Base-by-base conservation (phyloP, 2,888 invertebrate genomes). In the Schizaphis graminum region DNA sequence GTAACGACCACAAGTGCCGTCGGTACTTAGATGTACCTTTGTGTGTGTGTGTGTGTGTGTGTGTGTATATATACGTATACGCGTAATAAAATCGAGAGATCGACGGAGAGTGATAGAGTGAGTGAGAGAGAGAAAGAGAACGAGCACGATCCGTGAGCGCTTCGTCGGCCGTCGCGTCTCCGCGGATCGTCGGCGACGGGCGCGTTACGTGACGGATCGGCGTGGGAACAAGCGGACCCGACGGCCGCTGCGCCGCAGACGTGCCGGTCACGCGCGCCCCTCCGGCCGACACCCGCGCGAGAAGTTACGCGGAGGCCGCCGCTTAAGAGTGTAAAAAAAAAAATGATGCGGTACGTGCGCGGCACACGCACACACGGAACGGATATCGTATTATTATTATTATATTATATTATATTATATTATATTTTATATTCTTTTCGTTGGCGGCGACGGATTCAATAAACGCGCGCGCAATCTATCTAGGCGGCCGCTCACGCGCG, bases 221-320 rank as follows among this genome's bases (percentile, higher is more conserved):
- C 93, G 93, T 94, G 93, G 93, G 93, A 94, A 94, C 89, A 8
- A 35, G 77, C 92, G 92, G 88, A 89, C 92, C 77, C 53, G 89
- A 89, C 89, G 57, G 47, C 24, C 49, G 61, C 11, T 28, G 26
- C 57, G 91, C n/a, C 47, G 47, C 84, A 35, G 91, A 49, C 92
- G 85, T 85, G 90, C 93, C 89, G 90, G 90, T 94, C 93, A 93
- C 93, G 93, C 84, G 93, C 47, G 93, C 93, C 93, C 85, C 85
- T 67, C 90, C 49, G 90, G 90, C 41, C 89, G 61, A n/a, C 91
- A 35, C 86, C 85, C 85, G 84, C 56, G 89, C 28, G 56, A 88
- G 53, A 88, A 61, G 89, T 21, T 89, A 84, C 91, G 77, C 53
- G 84, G 53, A 10, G 41, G 91, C 61, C 89, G 61, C 41, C 53